These are phyloP conservation scores for Gymnosoma rotundatum DNA, from an alignment of 2,888 invertebrate genomes.

Conservation along the genomic window DNA sequence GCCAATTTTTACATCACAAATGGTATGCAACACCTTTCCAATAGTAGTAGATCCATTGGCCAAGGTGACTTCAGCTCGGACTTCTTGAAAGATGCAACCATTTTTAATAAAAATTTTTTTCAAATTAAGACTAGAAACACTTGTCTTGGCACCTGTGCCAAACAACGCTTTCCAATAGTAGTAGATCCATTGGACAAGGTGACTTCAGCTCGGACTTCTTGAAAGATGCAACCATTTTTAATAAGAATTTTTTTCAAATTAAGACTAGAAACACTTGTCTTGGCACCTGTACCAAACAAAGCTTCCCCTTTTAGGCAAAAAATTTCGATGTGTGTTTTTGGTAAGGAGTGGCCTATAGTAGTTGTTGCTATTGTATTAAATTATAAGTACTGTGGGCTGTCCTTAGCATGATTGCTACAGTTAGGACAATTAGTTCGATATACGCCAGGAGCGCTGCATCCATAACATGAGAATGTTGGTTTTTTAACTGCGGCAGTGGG, in stretches of 20 bases:
- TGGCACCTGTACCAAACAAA: conserved; percentile 32
- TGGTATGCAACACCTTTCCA: neutral
- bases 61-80: conserved; percentile 37
- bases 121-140: conserved; percentile 23
- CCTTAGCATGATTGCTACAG: neutral
- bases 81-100: conserved; percentile 55
- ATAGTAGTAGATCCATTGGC: conserved; percentile 19
- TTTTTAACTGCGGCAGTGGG: neutral
- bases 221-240: conserved; percentile 53
- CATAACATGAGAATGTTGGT: conserved; percentile 22
- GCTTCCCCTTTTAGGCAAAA: conserved; percentile 7
- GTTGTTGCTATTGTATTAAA: conserved; percentile 38
- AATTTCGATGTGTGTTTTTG: conserved; percentile 23
- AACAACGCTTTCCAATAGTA: neutral
- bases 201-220: conserved; percentile 38
- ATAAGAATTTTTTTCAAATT: conserved; percentile 33
- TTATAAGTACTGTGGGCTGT: conserved; percentile 27
- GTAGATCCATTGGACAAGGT: conserved; percentile 34
- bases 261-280: conserved; percentile 37
- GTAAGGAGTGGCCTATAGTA: conserved; percentile 50
- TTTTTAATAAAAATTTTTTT: conserved; percentile 35
- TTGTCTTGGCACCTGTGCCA: conserved; percentile 48
- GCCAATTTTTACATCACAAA: conserved; percentile 18
- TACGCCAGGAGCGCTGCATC: conserved; percentile 27
- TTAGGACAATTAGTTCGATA: conserved; percentile 37